Base-by-base conservation (phyloP, 2,113 vertebrate species). In the Alethe castanea region DNA sequence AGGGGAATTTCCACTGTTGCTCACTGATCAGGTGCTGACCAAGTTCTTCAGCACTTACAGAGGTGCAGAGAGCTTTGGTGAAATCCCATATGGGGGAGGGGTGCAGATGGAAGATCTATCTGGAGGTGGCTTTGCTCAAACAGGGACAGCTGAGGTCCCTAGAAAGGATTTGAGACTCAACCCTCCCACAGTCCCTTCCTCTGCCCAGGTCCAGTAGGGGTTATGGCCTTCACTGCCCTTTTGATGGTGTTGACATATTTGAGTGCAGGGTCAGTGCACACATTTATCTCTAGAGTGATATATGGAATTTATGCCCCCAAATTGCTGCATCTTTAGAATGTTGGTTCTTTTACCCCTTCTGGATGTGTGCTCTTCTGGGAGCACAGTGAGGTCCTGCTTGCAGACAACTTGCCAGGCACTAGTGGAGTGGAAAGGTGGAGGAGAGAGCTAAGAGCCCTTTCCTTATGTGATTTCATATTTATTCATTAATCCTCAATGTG, bases 211-310 rank as follows among this genome's bases (percentile, higher is more conserved):
- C 40, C 16, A 50, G 42, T 23, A 59, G 4, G 3, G 1, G 1
- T 35, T 40, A 3, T 8, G 59, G 38, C 44, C 40, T 72, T 69
- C 44, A 9, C 31, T 50, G 40, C 23, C 20, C 22, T 35, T 65
- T 29, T 56, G 45, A 14, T 62, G 36, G 25, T 61, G 26, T 8
- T 0, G 7, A 4, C 1, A 0, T 54, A 25, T 47, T 74, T 60
- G 36, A 64, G 23, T 35, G 17, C 33, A 38, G 19, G 36, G 3
- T 67, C 81, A 60, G 29, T 40, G 40, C 14, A 14, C 40, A 11
- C 40, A 40, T 40, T 40, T 40, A 40, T 40, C 12, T 40, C 40
- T 14, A 40, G 40, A 40, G 40, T 40, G 40, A 40, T 40, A 40
- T 40, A 40, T 1, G 64, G 67, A 47, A 28, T 86, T 80, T 65